These are phyloP conservation scores for Lytechinus pictus DNA, from an alignment of 35 echinoderm and acorn worm genomes.

Conservation along the genomic window DNA sequence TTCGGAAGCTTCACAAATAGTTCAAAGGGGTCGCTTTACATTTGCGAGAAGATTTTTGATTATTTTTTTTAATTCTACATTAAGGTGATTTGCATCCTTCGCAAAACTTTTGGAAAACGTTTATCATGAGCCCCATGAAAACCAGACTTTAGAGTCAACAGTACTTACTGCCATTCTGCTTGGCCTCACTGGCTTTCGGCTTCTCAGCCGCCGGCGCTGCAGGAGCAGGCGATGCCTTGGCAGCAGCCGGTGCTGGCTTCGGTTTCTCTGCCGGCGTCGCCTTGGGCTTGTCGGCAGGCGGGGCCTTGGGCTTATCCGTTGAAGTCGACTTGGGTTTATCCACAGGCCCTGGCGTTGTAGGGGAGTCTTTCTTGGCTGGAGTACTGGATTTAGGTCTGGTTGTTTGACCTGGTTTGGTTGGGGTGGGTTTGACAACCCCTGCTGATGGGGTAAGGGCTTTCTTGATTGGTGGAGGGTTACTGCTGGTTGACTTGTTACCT, in stretches of 20 bases:
- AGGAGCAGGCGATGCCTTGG: neutral
- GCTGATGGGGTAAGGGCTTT: conserved; percentile 16
- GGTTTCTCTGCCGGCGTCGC: conserved; percentile 41
- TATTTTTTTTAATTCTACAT: too few species aligned
- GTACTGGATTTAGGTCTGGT: conserved; percentile 41
- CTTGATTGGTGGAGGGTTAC: conserved; percentile 47
- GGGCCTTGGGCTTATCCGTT: conserved; percentile 8
- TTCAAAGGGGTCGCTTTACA: too few species aligned
- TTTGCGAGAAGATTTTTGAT: too few species aligned
- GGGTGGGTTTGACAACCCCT: conserved; percentile 39
- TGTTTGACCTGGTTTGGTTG: neutral
- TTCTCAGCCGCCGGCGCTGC: neutral
- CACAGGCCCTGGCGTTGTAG: neutral
- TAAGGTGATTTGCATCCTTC: too few species aligned
- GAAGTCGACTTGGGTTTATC: conserved; percentile 9
- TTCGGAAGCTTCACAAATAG: too few species aligned
- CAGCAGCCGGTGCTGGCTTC: neutral
- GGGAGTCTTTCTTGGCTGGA: conserved; percentile 47
- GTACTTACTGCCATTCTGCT: conserved; percentile 51
- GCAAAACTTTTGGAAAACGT: too few species aligned
- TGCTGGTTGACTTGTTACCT: conserved; percentile 45
- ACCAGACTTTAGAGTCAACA: too few species aligned
- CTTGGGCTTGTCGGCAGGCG: conserved; percentile 22
- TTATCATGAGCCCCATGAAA: too few species aligned
- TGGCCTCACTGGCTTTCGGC: conserved; percentile 16